These are phyloP conservation scores for Drosophila nigricruria DNA, from an alignment of 2,888 invertebrate species.

Conservation along the genomic window DNA sequence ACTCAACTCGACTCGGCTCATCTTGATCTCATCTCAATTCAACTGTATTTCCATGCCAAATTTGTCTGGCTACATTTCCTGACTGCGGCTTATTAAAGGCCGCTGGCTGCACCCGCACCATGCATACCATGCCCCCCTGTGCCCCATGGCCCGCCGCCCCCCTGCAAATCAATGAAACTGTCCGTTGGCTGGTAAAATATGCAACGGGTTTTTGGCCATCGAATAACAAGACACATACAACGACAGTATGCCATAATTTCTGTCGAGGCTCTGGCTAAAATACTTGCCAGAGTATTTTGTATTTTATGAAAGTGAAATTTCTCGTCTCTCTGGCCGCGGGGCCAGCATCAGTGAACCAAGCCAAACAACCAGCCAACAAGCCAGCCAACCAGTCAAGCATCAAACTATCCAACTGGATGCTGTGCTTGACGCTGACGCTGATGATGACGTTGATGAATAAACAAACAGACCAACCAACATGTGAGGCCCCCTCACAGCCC, in stretches of 20 bases:
- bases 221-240: conserved; percentile 36
- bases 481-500: conserved; percentile 21
- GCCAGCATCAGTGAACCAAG: conserved; percentile 51
- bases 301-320: conserved; percentile 67
- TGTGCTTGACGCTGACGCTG: conserved; percentile 63
- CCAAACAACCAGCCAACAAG: conserved; percentile 20
- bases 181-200: conserved; percentile 47
- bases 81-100: conserved; percentile 55
- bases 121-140: conserved; percentile 19
- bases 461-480: conserved; percentile 63
- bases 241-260: conserved; percentile 57
- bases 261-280: conserved; percentile 42
- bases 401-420: conserved; percentile 56
- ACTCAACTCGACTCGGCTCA: conserved; percentile 19
- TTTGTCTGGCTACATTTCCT: conserved; percentile 52
- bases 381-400: conserved; percentile 25
- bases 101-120: conserved; percentile 69
- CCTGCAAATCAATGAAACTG: conserved; percentile 35
- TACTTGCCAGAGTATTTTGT: conserved; percentile 56
- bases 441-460: conserved; percentile 68
- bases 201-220: conserved; percentile 54
- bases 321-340: conserved; percentile 51
- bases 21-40: conserved; percentile 34
- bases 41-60: conserved; percentile 43
- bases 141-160: background rate